These are phyloP conservation scores for Reticulitermes speratus DNA, from an alignment of 1,140 invertebrate genomes.

Conservation along the genomic window DNA sequence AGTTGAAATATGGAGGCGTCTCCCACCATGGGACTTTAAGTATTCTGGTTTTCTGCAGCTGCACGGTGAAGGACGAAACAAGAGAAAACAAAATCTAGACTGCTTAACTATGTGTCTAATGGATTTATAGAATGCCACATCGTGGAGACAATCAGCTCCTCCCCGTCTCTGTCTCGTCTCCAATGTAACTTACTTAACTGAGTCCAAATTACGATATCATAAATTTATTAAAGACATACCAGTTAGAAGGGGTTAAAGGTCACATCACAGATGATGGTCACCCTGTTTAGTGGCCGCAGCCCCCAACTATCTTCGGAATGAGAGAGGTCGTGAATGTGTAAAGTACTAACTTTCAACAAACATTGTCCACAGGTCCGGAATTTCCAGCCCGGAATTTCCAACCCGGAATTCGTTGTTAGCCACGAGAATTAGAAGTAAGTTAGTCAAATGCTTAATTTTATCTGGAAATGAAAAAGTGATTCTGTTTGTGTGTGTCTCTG, in stretches of 20 bases:
- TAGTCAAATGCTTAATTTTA: too few relatives aligned
- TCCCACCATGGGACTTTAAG: not conserved
- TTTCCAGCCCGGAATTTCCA: too few relatives aligned
- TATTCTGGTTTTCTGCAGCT: slow-evolving; percentile 1
- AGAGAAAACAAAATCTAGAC: not conserved
- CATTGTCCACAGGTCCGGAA: too few relatives aligned
- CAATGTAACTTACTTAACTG: not conserved
- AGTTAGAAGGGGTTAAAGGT: not conserved
- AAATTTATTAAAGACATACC: slow-evolving; percentile 1
- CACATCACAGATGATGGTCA: not conserved
- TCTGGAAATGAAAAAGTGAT: too few relatives aligned
- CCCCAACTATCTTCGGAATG: not conserved
- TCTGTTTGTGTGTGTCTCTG: too few relatives aligned
- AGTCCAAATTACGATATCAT: not conserved
- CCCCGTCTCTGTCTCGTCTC: not conserved
- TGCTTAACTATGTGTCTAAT: not conserved
- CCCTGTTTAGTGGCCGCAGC: not conserved
- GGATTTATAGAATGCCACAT: not conserved
- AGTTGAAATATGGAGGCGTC: not conserved
- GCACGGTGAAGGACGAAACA: not conserved
- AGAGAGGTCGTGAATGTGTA: not conserved
- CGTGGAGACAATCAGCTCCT: too few relatives aligned
- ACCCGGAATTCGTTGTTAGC: too few relatives aligned
- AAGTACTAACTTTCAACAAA: too few relatives aligned
- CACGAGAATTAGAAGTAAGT: too few relatives aligned